Base-by-base conservation (phyloP, 2,888 invertebrate genomes). In the Athetis lepigone region DNA sequence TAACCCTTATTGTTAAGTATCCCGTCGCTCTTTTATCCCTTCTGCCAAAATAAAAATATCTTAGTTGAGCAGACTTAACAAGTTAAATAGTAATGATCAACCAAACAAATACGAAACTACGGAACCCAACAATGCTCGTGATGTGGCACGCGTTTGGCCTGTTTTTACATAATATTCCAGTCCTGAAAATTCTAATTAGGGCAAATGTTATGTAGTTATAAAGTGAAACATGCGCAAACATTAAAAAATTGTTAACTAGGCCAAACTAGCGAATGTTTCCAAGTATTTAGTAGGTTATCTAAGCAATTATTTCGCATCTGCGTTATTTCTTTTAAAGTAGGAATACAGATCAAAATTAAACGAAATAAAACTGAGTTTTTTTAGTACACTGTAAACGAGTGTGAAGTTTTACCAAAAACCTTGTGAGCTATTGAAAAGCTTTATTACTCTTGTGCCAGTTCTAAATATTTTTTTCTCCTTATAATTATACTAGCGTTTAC, bases 221-320 rank as follows among this genome's bases (percentile, higher is more conserved):
- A 37, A 40, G 21, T 50, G 16, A 54, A 54, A 23, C 18, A 13
- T 13, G 8, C 8, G 13, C 25, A n/a, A 33, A 25, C 18, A 62
- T 52, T 4, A 72, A 52, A 66, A 52, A 23, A 33, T 39, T 18
- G 9, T 39, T n/a, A 64, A 40, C 39, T 33, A 58, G 58, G 66
- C 21, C 47, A 58, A 4, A 16, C 19, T 42, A 5, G 27, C 19
- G 8, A 50, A 45, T 50, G 13, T 39, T 55, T 40, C 29, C 29
- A 52, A 19, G 19, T 19, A 37, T 19, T 52, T 39, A 70, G 16
- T 43, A 16, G 70, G 72, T 69, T 71, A 52, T 47, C 16, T 18
- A 47, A 65, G 42, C 72, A 69, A 65, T 43, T 21, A 36, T 43
- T 52, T 25, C 7, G 18, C 39, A 49, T 57, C 57, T 65, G 66